These are phyloP conservation scores for Pandemis cinnamomeana DNA, from an alignment of 2,888 invertebrate species.

Conservation along the genomic window DNA sequence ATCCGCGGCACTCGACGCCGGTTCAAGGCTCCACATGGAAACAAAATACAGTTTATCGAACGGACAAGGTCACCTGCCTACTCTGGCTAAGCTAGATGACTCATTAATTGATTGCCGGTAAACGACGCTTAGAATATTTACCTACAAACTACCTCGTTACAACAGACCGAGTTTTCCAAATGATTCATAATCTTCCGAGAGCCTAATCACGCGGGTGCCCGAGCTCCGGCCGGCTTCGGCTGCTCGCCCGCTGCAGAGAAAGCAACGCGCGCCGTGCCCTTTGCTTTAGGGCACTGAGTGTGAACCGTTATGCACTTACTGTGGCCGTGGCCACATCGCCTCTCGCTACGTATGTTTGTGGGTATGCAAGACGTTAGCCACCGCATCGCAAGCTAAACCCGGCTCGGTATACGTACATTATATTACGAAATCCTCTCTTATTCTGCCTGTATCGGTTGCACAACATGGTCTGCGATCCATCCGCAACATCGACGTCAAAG, in stretches of 20 bases:
- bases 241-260: not conserved
- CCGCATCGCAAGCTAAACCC: not conserved
- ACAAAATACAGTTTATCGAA: not conserved
- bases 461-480: conserved; percentile 6
- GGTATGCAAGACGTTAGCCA: not conserved
- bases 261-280: conserved; percentile 4
- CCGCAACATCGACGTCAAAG: not conserved
- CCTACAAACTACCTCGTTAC: not conserved
- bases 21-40: not conserved
- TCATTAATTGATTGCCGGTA: not conserved
- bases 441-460: not conserved
- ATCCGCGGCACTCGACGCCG: not conserved
- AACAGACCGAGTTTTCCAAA: not conserved
- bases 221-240: not conserved
- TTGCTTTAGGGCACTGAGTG: conserved; percentile 8
- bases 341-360: not conserved
- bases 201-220: not conserved
- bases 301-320: conserved; percentile 5
- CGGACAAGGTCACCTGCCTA: not conserved
- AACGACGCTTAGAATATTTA: not conserved
- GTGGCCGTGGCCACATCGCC: not conserved
- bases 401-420: not conserved
- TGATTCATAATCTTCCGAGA: not conserved
- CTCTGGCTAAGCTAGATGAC: not conserved
- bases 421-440: conserved; percentile 2